These are phyloP conservation scores for Nomada ruficornis DNA, from an alignment of 2,888 invertebrate species.

Conservation along the genomic window DNA sequence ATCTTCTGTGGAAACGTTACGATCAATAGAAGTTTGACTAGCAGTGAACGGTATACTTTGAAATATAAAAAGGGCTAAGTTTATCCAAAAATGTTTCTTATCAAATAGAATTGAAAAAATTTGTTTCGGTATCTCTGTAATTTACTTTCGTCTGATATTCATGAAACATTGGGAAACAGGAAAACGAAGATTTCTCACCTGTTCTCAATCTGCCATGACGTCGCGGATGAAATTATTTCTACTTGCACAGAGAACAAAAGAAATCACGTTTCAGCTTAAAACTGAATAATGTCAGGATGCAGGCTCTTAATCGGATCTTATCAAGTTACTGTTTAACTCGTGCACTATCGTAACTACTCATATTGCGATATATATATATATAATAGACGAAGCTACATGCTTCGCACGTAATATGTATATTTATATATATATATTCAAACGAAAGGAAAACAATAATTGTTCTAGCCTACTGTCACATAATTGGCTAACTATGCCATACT, in stretches of 20 bases:
- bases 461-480: constrained; percentile 60
- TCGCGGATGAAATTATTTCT: neutral
- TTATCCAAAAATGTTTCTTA: constrained; percentile 24
- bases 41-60: constrained; percentile 20
- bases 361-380: constrained; percentile 56
- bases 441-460: constrained; percentile 51
- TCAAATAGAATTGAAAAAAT: constrained; percentile 34
- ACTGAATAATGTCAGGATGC: constrained; percentile 45
- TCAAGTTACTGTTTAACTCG: constrained; percentile 53
- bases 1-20: constrained; percentile 17
- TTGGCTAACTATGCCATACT: constrained; percentile 70
- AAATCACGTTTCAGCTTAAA: neutral
- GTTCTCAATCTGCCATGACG: constrained; percentile 12
- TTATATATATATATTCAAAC: constrained; percentile 51
- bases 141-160: neutral
- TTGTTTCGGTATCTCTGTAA: neutral
- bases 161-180: neutral
- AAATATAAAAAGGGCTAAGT: constrained; percentile 27
- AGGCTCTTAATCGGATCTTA: constrained; percentile 58
- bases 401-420: constrained; percentile 44
- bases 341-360: constrained; percentile 41
- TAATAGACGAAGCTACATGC: constrained; percentile 31
- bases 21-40: constrained; percentile 30
- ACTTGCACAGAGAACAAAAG: neutral
- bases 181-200: neutral